These are phyloP conservation scores for Falco columbarius DNA, from an alignment of 2,797 vertebrate species.

Conservation along the genomic window DNA sequence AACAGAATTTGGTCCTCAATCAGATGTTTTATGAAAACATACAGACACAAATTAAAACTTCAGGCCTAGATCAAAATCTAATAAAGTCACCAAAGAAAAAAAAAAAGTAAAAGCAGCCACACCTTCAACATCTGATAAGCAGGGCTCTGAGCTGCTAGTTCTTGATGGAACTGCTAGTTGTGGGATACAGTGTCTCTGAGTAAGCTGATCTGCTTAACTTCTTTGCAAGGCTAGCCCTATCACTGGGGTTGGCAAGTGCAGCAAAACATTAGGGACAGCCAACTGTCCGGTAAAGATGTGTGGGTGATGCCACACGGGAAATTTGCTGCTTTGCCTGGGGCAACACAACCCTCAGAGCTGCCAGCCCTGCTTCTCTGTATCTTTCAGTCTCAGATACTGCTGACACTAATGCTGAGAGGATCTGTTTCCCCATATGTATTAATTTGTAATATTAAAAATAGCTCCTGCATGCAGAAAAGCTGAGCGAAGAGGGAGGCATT, in stretches of 20 bases:
- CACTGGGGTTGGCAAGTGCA: background rate
- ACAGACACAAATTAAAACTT: background rate
- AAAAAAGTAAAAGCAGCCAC: background rate
- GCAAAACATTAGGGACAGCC: background rate
- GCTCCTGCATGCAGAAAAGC: background rate
- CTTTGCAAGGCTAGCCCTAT: background rate
- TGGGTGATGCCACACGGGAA: background rate
- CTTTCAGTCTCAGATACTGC: background rate
- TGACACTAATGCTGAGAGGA: background rate
- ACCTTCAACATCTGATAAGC: background rate
- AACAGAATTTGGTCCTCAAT: background rate
- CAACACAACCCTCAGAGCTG: background rate
- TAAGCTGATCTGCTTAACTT: background rate
- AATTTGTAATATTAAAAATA: slow-evolving; percentile 4
- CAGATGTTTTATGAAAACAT: background rate
- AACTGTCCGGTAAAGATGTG: background rate
- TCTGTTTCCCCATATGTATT: background rate
- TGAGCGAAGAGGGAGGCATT: background rate
- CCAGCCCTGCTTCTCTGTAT: background rate
- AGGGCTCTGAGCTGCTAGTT: background rate
- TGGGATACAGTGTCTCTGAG: background rate
- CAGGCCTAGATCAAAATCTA: background rate
- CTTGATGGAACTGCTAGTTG: background rate
- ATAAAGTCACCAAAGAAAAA: background rate
- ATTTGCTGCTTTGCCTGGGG: background rate